phyloP scores from a whole-genome alignment of 2,113 vertebrate species.

The Tretioscincus oriximinensis region DNA sequence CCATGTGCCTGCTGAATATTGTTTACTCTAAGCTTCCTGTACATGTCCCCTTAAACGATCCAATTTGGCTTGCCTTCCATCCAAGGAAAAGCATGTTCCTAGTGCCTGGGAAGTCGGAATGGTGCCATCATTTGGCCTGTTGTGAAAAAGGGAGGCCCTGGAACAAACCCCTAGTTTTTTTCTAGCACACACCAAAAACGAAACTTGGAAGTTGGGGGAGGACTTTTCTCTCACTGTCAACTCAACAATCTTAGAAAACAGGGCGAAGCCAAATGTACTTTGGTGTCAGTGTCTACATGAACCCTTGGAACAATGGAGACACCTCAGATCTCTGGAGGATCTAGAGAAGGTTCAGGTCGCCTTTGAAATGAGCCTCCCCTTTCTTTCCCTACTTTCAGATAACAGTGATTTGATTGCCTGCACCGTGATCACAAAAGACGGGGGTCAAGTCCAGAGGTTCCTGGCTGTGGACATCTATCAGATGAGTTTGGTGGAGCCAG shows the following conservation, averaged over 20 bases:
- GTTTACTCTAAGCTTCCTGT: not conserved
- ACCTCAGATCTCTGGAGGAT: not conserved
- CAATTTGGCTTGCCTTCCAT: not conserved
- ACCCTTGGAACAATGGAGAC: not conserved
- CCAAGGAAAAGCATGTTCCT: not conserved
- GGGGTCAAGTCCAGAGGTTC: conserved; percentile 90
- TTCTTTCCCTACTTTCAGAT: conserved; percentile 71
- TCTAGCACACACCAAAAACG: not conserved
- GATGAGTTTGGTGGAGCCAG: conserved; percentile 97
- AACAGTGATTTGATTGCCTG: conserved; percentile 98
- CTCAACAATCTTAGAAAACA: not conserved
- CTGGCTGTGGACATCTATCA: conserved; percentile 96
- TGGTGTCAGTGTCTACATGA: no score
- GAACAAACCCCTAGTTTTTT: not conserved
- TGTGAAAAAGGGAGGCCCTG: no score
- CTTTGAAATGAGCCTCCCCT: not conserved
- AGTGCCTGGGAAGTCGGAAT: no score
- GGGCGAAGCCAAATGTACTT: not conserved
- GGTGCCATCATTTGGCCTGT: not conserved
- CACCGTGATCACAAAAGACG: conserved; percentile 93
- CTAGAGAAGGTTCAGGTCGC: not conserved
- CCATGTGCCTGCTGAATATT: not conserved
- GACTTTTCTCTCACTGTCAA: no score
- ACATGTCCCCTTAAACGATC: no score
- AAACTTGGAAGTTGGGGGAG: no score